A percentile compares a stretch with the other conserved stretches of the same genome.
phyloP scores from a whole-genome alignment of 2,888 invertebrate species.

The Terebella lapidaria region DNA sequence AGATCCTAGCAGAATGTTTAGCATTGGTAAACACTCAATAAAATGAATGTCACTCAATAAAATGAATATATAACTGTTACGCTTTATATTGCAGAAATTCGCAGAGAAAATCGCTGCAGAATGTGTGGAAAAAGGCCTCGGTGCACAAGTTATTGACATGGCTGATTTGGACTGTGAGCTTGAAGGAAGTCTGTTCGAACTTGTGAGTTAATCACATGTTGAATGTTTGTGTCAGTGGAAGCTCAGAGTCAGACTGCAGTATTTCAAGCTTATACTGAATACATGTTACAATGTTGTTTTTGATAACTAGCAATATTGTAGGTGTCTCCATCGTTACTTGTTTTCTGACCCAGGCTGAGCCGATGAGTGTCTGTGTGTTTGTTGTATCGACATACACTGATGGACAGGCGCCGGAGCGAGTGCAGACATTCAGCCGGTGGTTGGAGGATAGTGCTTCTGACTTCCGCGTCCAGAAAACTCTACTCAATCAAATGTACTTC shows the following conservation, averaged over 20 bases:
- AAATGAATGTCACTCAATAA: too few relatives aligned
- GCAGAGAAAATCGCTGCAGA: neutral
- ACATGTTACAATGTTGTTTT: too few relatives aligned
- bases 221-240: too few relatives aligned
- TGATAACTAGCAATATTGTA: too few relatives aligned
- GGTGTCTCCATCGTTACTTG: neutral
- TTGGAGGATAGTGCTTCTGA: slow-evolving; percentile 58
- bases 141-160: neutral
- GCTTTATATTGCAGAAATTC: too few relatives aligned
- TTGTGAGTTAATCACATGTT: neutral
- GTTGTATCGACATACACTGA: slow-evolving; percentile 59
- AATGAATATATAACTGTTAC: neutral
- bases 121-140: neutral
- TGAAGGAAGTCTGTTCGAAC: neutral
- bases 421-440: slow-evolving; percentile 57
- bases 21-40: too few relatives aligned
- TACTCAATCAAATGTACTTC: slow-evolving; percentile 54
- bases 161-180: neutral
- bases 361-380: slow-evolving; percentile 41
- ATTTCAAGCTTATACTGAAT: too few relatives aligned
- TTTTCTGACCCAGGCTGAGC: neutral
- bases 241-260: too few relatives aligned
- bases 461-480: slow-evolving; percentile 56
- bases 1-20: too few relatives aligned
- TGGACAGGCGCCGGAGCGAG: slow-evolving; percentile 56